Base-by-base conservation (phyloP, 1,140 invertebrate species). In the Hormaphis cornu region DNA sequence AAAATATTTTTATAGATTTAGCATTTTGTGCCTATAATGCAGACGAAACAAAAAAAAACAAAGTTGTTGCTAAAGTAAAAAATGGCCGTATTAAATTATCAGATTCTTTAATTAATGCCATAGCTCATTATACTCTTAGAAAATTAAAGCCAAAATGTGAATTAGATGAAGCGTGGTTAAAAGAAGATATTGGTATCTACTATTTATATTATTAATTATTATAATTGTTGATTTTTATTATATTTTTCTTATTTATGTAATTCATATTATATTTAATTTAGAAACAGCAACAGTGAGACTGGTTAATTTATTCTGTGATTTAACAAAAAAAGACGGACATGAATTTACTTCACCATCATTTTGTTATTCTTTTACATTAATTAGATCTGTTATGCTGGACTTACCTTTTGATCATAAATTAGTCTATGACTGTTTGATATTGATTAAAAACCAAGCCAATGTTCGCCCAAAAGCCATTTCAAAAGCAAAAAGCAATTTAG, bases 331-430 rank as follows among this genome's bases (percentile, higher is more conserved):
- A 14, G 24, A 78, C 3, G 9, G 5, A 35, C 50, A 48, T 24
- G 14, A 81, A 40, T 82, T 91, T 42, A 82, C 82, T 4, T 86
- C 86, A 0, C 85, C 90, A 2, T 85, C 86, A 0, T 93, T 95
- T 79, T 86, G 89, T 42, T 95, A 90, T 75, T 81, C 86, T 24
- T 95, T 93, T 77, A 87, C 89, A 7, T 83, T 95, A 69, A 77
- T 96, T 4, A 86, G 85, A 70, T 80, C 83, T 72, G 85, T 87
- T 69, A 74, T 91, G 33, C 75, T 81, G 8, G 79, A 79, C 0
- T 75, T 72, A 56, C 79, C 81, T 33, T 76, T 74, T 40, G 82
- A 87, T 72, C 84, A 88, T 53, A 74, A 79, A 20, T 78, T 86
- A 70, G 81, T 87, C 26, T 77, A 84, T 48, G 82, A 83, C 69